Evolutionary conservation across 2,113 vertebrate species (phyloP).

Genomic region (Epinephelus lanceolatus): DNA sequence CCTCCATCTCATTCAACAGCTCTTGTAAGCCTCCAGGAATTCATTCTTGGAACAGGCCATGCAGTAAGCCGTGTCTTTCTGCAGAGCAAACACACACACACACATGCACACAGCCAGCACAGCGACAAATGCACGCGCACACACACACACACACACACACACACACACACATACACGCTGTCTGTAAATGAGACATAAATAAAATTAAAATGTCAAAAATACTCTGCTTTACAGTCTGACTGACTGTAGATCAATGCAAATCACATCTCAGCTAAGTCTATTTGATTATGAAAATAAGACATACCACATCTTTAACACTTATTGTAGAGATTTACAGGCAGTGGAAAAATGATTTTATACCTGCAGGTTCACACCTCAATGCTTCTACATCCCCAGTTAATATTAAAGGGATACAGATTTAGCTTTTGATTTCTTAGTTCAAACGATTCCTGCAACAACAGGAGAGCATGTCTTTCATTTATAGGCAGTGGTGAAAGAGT

Average conservation of each 20-base stretch:
- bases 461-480: not conserved
- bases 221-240: not conserved
- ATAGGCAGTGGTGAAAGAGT: too few relatives aligned
- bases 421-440: not conserved
- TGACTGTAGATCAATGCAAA: not conserved
- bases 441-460: not conserved
- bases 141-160: constrained; percentile 13
- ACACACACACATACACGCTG: constrained; percentile 27
- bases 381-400: not conserved
- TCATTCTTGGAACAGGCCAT: constrained; percentile 76
- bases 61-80: constrained; percentile 76
- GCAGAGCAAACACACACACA: constrained; percentile 65
- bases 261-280: not conserved
- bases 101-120: constrained; percentile 16
- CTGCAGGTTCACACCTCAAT: not conserved
- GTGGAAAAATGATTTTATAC: constrained; percentile 2
- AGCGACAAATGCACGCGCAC: constrained; percentile 33
- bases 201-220: constrained; percentile 1
- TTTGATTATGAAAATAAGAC: constrained; percentile 31
- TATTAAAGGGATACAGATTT: not conserved
- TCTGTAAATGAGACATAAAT: constrained; percentile 37
- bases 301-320: not conserved
- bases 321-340: not conserved
- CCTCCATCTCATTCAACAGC: constrained; percentile 83
- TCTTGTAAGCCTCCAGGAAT: constrained; percentile 83